Evolutionary conservation across 2,113 vertebrate genomes (phyloP), one percentile per base, ranked within the genome.

Genomic region (Otocyon megalotis): DNA sequence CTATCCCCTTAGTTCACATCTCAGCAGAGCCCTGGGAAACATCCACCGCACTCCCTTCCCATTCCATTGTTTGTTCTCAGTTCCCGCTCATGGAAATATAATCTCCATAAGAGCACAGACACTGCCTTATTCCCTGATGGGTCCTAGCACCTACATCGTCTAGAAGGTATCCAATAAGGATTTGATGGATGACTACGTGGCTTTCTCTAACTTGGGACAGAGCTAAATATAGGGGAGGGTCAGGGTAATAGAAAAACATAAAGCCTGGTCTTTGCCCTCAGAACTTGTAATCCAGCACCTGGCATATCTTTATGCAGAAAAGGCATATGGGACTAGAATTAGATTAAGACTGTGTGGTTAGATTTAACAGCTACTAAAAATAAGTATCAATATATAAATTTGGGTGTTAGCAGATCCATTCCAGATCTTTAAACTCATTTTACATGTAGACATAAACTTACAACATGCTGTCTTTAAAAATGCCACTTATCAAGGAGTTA

Each of bases 351-450:
- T 26, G 28, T 79, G 60, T 60, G 35, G 80, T 11, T 53, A 48
- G 48, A 92, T 95, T 94, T 94, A 82, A 81, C 92, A 95, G 84
- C 48, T 72, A 92, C 91, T 96, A 83, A 94, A 97, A 90, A 50
- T 92, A 92, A 90, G 74, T 87, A 80, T 62, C 30, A 30, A 50
- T 20, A 69, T 56, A 90, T 79, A 96, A 90, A 90, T 93, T n/a
- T 67, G 56, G 74, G 72, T 79, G 79, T 94, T 80, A 90, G 54
- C 20, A 96, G 93, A 90, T 94, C 80, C 85, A 60, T 74, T 50
- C 74, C 26, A 95, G 74, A 85, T 95, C 85, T 94, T 88, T 92
- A 84, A 93, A 69, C 48, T 88, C 76, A 85, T 95, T 89, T 93
- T 96, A 86, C 30, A 72, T 35, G 43, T 71, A 90, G 74, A 79